These are phyloP conservation scores for Eilema sororculum DNA, from an alignment of 2,888 invertebrate genomes.

Conservation along the genomic window DNA sequence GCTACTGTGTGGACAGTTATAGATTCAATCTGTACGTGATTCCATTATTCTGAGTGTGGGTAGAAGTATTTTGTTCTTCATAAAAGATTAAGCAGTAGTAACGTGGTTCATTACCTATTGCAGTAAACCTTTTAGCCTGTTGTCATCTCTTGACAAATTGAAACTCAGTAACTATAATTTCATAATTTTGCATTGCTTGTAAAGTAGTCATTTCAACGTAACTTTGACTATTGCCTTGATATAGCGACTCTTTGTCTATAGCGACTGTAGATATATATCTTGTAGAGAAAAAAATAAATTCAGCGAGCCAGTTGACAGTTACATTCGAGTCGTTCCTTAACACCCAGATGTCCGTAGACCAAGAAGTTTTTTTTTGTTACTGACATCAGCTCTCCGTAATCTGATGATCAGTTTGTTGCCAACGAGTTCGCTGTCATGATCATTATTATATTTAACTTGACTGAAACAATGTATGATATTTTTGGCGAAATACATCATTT, in stretches of 20 bases:
- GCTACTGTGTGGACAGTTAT: neutral
- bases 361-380: neutral
- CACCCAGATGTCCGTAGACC: neutral
- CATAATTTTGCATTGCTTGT: neutral
- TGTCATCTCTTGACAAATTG: no score
- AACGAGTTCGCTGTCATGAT: slow-evolving; percentile 18
- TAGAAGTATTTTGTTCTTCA: neutral
- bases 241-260: no score
- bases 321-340: neutral
- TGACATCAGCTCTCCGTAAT: slow-evolving; percentile 21
- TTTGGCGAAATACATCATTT: slow-evolving; percentile 20
- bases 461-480: slow-evolving; percentile 23
- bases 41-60: neutral
- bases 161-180: no score
- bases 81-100: neutral
- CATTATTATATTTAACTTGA: slow-evolving; percentile 13
- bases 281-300: neutral
- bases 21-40: slow-evolving; percentile 1
- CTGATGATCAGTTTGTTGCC: slow-evolving; percentile 15
- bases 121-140: no score
- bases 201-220: neutral
- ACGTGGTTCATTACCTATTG: neutral
- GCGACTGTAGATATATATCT: neutral
- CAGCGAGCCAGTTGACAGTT: neutral
- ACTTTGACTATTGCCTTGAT: neutral